Evolutionary conservation across 2,888 invertebrate species (phyloP).

Genomic region (Drosophila eohydei): DNA sequence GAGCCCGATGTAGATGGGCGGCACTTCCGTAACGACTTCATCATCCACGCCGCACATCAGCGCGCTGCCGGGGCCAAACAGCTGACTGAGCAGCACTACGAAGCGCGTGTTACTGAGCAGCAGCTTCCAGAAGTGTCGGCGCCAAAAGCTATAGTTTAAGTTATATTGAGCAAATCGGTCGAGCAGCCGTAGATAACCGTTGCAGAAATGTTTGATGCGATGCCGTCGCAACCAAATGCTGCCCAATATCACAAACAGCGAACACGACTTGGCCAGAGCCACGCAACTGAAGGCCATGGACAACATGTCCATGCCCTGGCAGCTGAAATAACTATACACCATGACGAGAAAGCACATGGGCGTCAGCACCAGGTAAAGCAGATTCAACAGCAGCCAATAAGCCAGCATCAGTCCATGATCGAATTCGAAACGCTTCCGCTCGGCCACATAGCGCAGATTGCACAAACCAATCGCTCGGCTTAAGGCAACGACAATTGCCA

Average conservation of each 20-base stretch:
- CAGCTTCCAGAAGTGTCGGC: conserved; percentile 29
- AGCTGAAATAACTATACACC: conserved; percentile 23
- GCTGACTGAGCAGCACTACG: conserved; percentile 14
- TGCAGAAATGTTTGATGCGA: conserved; percentile 22
- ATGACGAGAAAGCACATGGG: conserved; percentile 34
- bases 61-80: conserved; percentile 41
- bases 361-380: conserved; percentile 28
- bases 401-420: conserved; percentile 40
- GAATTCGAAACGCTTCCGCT: conserved; percentile 14
- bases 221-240: conserved; percentile 40
- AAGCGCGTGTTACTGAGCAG: conserved; percentile 38
- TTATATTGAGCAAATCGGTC: conserved; percentile 9
- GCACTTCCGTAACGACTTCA: conserved; percentile 10
- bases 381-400: conserved; percentile 44
- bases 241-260: conserved; percentile 24
- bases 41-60: conserved; percentile 29
- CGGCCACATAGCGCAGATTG: conserved; percentile 50
- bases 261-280: conserved; percentile 18
- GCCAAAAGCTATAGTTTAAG: not conserved
- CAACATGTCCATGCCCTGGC: conserved; percentile 46
- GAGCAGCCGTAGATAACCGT: conserved; percentile 33
- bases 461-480: conserved; percentile 51
- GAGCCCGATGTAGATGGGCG: conserved; percentile 16
- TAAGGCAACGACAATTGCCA: conserved; percentile 28
- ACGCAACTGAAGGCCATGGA: conserved; percentile 42